Conservation (phyloP, 2,888 invertebrate species). For the Oconnorella tubifera region DNA sequence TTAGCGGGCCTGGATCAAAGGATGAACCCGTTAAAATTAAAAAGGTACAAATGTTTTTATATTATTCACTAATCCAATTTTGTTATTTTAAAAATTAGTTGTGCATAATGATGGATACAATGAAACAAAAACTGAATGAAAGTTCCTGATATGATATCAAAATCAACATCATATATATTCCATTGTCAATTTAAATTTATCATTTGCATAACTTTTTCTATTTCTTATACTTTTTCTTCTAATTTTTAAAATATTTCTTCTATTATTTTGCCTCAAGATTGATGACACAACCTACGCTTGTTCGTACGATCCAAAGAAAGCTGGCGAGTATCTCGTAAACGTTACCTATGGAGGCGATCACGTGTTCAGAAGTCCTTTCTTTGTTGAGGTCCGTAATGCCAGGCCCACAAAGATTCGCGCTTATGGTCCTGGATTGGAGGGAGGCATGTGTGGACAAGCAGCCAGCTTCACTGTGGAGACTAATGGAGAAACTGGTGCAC, state of each 20-base stretch:
- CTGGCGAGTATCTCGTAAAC: slow-evolving; percentile 76
- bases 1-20: slow-evolving; percentile 72
- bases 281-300: slow-evolving; percentile 69
- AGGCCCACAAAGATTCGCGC: slow-evolving; percentile 76
- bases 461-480: slow-evolving; percentile 84
- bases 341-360: slow-evolving; percentile 75
- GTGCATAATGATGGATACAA: too few relatives aligned
- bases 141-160: too few relatives aligned
- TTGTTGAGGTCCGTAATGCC: slow-evolving; percentile 70
- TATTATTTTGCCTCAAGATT: slow-evolving; percentile 54
- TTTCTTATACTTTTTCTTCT: too few relatives aligned
- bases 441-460: slow-evolving; percentile 77
- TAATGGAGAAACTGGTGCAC: slow-evolving; percentile 79
- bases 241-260: neutral
- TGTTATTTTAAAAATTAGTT: too few relatives aligned
- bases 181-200: too few relatives aligned
- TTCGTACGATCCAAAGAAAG: slow-evolving; percentile 69
- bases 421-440: slow-evolving; percentile 78
- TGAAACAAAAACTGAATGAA: too few relatives aligned
- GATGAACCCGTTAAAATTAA: slow-evolving; percentile 64
- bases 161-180: too few relatives aligned
- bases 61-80: too few relatives aligned
- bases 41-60: slow-evolving; percentile 15
- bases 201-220: too few relatives aligned
- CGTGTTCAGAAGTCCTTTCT: slow-evolving; percentile 71